Conservation (phyloP, 2,888 invertebrate species). For the Sthenelais limicola region DNA sequence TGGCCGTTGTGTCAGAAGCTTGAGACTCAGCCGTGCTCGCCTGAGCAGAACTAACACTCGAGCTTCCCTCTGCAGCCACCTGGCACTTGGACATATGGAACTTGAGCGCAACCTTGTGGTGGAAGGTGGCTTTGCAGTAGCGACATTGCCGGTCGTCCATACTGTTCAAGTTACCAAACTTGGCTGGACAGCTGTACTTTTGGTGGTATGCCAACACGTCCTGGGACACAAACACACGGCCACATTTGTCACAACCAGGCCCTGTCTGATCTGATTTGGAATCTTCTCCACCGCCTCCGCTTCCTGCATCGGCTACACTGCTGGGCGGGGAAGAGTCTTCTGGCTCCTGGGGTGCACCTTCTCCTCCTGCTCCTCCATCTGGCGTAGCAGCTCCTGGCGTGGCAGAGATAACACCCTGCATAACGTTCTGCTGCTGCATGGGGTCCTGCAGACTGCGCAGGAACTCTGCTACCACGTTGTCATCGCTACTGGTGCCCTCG, state of each 20-base stretch:
- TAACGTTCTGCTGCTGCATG: conserved; percentile 30
- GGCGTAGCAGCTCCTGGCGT: too few species aligned
- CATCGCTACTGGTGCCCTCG: conserved; percentile 16
- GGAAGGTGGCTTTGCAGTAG: conserved; percentile 41
- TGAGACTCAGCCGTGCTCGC: background rate
- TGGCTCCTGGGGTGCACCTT: background rate
- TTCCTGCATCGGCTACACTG: too few species aligned
- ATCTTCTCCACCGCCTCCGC: background rate
- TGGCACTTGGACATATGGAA: conserved; percentile 37
- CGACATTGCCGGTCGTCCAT: conserved; percentile 40
- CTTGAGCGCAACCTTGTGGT: conserved; percentile 41
- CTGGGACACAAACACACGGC: conserved; percentile 27
- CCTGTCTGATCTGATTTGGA: conserved; percentile 28
- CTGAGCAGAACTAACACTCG: background rate
- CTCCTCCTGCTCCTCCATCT: background rate
- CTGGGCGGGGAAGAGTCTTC: conserved; percentile 4
- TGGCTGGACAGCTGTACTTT: conserved; percentile 41
- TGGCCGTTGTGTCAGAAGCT: background rate
- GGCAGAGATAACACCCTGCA: conserved; percentile 1
- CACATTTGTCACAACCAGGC: conserved; percentile 39
- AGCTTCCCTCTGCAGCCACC: background rate
- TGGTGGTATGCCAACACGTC: conserved; percentile 38
- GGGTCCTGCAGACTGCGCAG: conserved; percentile 31
- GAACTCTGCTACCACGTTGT: conserved; percentile 25
- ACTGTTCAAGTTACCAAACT: conserved; percentile 37